Evolutionary conservation across 2,113 vertebrate species (phyloP), one percentile per base, ranked within the genome.

Genomic region (Aspidoscelis tigris): DNA sequence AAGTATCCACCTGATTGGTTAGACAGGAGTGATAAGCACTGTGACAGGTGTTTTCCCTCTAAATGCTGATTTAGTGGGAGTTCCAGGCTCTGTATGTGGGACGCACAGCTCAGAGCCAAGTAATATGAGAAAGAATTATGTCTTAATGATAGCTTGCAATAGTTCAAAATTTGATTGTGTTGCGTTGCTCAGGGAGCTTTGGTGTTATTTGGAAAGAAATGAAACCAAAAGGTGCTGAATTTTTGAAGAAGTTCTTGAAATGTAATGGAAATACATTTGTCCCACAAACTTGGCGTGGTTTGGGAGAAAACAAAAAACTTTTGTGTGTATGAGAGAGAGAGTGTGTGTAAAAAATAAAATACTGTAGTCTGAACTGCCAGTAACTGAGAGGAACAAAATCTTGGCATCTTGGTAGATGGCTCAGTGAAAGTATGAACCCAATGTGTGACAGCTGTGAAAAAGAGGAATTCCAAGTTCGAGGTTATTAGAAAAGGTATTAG

Each of bases 21-120:
- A 73, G 87, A 61, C 84, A 55, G 83, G 9, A 64, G 72, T 89
- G 88, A 80, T 85, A 74, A 68, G 91, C 80, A 80, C 94, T 2
- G 88, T 94, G 96, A 95, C 96, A 96, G 95, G 94, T 96, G 96
- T 96, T 86, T 96, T 91, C 91, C 92, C 96, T 74, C n/a, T 94
- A 92, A 96, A 90, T 96, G 96, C 95, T 97, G 94, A 91, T 95
- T 93, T 93, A 95, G 94, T 93, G 88, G 90, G 91, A 94, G 94
- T 94, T 93, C 94, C 93, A 91, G 95, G 94, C 91, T 90, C 93
- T 89, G 78, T 93, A 87, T 89, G 93, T 90, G 93, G 92, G 94
- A 93, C 92, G 89, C 0, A 5, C 5, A 0, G 74, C 87, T 92
- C 91, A 18, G 80, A 93, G 95, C 95, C 95, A 96, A 96, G 96